Base-by-base conservation (phyloP, 2,113 vertebrate genomes). In the Rhinopomastus cyanomelas region DNA sequence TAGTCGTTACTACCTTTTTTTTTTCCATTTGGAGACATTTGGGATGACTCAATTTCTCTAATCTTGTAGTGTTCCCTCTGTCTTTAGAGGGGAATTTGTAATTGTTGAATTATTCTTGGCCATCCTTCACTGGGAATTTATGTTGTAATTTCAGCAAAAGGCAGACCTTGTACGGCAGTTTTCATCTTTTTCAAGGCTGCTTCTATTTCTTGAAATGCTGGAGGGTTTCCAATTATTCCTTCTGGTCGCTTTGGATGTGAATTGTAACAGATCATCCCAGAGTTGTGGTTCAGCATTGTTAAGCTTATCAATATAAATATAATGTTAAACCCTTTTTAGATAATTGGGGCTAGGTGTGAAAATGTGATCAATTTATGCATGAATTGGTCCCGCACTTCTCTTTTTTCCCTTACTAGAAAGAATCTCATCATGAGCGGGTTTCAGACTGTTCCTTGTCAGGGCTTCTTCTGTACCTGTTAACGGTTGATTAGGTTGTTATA, bases 281-380 rank as follows among this genome's bases (percentile, higher is more conserved):
- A 97, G 97, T 95, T 85, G 77, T 96, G 94, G 97, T 96, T 97
- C 97, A 96, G 95, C 97, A 96, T 97, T 97, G 97, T 97, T 97
- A 95, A 97, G 97, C 97, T 97, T 96, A 97, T 98, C 97, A 97
- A 97, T 97, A 97, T 97, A 97, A 97, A 98, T 97, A 97, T 95
- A 96, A 97, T 95, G 97, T 96, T 97, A 97, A 97, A 97, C 95
- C 96, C 93, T 97, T 97, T 97, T 96, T 97, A 97, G 97, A 97
- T 97, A 97, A 98, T 96, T 97, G 97, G 96, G 96, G 94, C 94
- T 96, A 97, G 96, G 97, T 97, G 97, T 97, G 97, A 97, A 97
- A 97, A 97, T 96, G 94, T 94, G 95, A 95, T 96, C 97, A 95
- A 96, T 97, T 97, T 97, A 93, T 96, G 94, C 94, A 96, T 96